Evolutionary conservation across 2,113 vertebrate species (phyloP), one percentile per base, ranked within the genome.

Genomic region (Turdus rufiventris): DNA sequence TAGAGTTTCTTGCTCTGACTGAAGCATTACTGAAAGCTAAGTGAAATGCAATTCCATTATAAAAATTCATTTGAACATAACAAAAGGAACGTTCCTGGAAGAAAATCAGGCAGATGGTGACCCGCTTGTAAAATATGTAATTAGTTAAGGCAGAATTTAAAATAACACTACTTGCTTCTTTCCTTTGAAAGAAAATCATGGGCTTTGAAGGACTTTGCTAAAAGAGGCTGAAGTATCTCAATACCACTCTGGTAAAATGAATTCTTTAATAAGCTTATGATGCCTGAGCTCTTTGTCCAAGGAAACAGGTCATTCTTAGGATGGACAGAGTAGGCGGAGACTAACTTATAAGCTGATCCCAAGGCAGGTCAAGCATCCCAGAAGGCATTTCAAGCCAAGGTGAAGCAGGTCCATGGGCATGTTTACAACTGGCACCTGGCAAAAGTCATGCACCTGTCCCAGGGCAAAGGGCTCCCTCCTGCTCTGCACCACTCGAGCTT

Each of bases 1-100:
- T 29, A 65, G 31, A 43, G 9, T 43, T 53, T 53, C 48, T 53
- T 43, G 38, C 14, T 53, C 19, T 65, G 18, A 43, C 48, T 53
- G 50, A 89, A 93, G 36, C 28, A 47, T 28, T 58, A 71, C 57
- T 68, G 54, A 89, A 88, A 42, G 58, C 31, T 74, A 47, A 58
- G 60, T 85, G 58, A 66, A 83, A 89, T 89, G 68, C 63, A 90
- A 93, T 89, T 86, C 63, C 45, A 45, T 86, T 80, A 92, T 17
- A 86, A 95, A 90, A 96, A 93, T 47, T 74, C 58, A 92, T 75
- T 84, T 91, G 91, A 94, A 89, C 15, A 9, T 18, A 93, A 81
- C 36, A 73, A 85, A 94, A 94, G 51, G 60, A 75, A 86, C 89
- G 79, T 86, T 96, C 90, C 77, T 91, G 77, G 91, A 91, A 95